These are phyloP conservation scores for Thymelicus lineola DNA, from an alignment of 2,888 invertebrate genomes.

Conservation along the genomic window DNA sequence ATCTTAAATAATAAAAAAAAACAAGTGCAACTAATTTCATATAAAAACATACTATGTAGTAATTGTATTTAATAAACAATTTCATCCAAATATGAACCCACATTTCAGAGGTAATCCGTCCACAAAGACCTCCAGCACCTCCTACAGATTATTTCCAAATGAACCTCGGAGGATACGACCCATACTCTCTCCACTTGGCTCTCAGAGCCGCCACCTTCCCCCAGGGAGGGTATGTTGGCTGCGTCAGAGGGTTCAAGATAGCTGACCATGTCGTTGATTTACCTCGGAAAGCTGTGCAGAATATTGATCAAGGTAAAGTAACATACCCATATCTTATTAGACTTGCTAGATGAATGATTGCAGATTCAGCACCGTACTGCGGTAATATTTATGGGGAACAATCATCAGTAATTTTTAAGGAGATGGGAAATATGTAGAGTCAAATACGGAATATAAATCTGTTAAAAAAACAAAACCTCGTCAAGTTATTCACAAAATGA, in stretches of 20 bases:
- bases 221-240: constrained; percentile 92
- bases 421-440: too few relatives aligned
- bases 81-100: neutral
- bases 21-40: too few relatives aligned
- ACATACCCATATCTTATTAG: too few relatives aligned
- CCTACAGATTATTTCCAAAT: constrained; percentile 96
- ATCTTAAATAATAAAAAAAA: too few relatives aligned
- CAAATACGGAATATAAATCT: too few relatives aligned
- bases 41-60: too few relatives aligned
- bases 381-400: too few relatives aligned
- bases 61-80: neutral
- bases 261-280: constrained; percentile 92
- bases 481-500: too few relatives aligned
- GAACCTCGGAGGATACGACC: constrained; percentile 94
- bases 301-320: constrained; percentile 87
- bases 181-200: constrained; percentile 87
- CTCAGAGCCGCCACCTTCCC: constrained; percentile 67
- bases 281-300: constrained; percentile 88
- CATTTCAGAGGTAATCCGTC: constrained; percentile 91
- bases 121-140: constrained; percentile 94
- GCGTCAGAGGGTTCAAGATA: constrained; percentile 94
- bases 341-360: too few relatives aligned
- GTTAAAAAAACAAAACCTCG: too few relatives aligned
- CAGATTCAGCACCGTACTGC: too few relatives aligned
- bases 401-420: too few relatives aligned